Evolutionary conservation across 2,113 vertebrate genomes (phyloP).

Genomic region (Leptodactylus fuscus): DNA sequence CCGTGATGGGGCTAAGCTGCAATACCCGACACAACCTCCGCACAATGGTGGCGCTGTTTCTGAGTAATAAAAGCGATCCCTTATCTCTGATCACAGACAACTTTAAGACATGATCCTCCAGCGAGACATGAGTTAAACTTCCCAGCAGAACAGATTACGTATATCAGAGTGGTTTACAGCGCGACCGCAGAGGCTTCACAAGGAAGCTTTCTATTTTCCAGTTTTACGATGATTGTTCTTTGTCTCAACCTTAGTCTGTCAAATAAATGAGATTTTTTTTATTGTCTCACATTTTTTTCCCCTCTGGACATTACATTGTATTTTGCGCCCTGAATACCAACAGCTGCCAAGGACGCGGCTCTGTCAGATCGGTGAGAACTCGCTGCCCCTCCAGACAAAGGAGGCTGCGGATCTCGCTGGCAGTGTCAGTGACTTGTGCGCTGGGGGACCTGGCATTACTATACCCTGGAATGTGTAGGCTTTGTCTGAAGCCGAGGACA

Average conservation of each 20-base stretch:
- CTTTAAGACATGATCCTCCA: background rate
- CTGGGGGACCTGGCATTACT: conserved; percentile 44
- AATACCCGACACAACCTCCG: background rate
- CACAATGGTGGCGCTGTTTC: background rate
- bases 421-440: conserved; percentile 17
- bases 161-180: conserved; percentile 6
- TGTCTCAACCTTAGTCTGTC: conserved; percentile 57
- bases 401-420: background rate
- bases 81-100: background rate
- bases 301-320: conserved; percentile 42
- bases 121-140: background rate
- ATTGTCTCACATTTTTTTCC: conserved; percentile 41
- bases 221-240: conserved; percentile 56
- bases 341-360: conserved; percentile 46
- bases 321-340: conserved; percentile 57
- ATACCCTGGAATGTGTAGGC: background rate
- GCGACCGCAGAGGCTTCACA: background rate
- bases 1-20: background rate
- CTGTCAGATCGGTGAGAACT: conserved; percentile 43
- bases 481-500: conserved; percentile 30
- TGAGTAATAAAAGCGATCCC: too few species aligned
- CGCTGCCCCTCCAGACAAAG: conserved; percentile 33
- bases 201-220: conserved; percentile 41
- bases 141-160: background rate
- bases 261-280: conserved; percentile 52